phyloP scores from a whole-genome alignment of 2,888 invertebrate genomes.

The Oasisia sp. region DNA sequence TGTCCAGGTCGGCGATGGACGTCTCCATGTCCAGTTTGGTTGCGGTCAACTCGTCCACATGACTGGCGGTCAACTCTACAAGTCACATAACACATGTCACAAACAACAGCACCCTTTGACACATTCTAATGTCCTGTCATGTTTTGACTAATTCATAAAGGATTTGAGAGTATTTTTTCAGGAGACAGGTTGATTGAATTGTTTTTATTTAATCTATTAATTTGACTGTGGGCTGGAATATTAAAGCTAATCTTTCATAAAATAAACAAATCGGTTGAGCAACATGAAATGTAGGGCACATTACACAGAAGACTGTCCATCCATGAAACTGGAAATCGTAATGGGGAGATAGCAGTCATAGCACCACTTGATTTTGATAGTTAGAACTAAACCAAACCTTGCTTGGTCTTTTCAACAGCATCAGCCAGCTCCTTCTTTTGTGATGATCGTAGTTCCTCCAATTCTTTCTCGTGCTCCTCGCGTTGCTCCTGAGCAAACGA shows the following conservation, averaged over 20 bases:
- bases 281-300: too few species aligned
- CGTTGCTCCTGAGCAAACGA: slow-evolving; percentile 2
- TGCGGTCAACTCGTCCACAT: slow-evolving; percentile 30
- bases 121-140: not conserved
- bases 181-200: too few species aligned
- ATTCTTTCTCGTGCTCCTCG: slow-evolving; percentile 28
- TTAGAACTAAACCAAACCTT: not conserved
- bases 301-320: too few species aligned
- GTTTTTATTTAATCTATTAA: too few species aligned
- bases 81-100: slow-evolving; percentile 8
- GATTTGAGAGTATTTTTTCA: not conserved
- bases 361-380: not conserved
- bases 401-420: slow-evolving; percentile 19
- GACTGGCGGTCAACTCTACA: slow-evolving; percentile 18
- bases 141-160: not conserved
- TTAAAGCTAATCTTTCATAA: too few species aligned
- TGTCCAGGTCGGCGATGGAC: slow-evolving; percentile 45
- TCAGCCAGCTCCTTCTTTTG: slow-evolving; percentile 25
- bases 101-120: not conserved
- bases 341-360: not conserved
- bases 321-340: too few species aligned
- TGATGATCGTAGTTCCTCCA: slow-evolving; percentile 23
- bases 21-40: slow-evolving; percentile 41
- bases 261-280: too few species aligned
- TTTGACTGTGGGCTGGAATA: too few species aligned